Conservation (phyloP, 2,888 invertebrate genomes). For the Drosophila pseudotakahashii region DNA sequence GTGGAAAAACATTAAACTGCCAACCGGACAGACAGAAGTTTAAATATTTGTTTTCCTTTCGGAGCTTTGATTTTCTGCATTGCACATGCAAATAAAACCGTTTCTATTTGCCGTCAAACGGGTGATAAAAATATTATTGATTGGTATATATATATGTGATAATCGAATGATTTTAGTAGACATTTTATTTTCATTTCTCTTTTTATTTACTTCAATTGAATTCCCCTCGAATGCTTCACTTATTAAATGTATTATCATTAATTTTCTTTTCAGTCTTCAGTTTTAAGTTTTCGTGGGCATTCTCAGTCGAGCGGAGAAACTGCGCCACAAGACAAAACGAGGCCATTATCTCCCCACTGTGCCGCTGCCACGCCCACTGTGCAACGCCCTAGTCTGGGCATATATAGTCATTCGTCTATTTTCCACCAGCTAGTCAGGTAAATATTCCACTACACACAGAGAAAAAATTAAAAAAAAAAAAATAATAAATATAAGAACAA, state of each 20-base stretch:
- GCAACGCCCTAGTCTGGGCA: slow-evolving; percentile 15
- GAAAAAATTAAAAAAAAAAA: not conserved
- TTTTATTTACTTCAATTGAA: slow-evolving; percentile 2
- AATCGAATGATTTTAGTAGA: too few relatives aligned
- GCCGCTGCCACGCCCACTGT: slow-evolving; percentile 28
- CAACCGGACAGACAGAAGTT: not conserved
- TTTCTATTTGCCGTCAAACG: too few relatives aligned
- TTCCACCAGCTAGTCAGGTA: slow-evolving; percentile 25
- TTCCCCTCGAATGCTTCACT: not conserved
- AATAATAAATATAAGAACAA: not conserved
- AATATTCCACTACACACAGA: slow-evolving; percentile 2
- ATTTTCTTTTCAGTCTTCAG: not conserved
- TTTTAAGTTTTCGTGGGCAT: not conserved
- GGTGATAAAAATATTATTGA: not conserved
- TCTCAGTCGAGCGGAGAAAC: slow-evolving; percentile 30
- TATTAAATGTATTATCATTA: slow-evolving; percentile 12
- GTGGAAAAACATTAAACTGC: not conserved
- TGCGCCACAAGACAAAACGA: slow-evolving; percentile 38
- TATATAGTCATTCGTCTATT: slow-evolving; percentile 30
- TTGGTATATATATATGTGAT: not conserved
- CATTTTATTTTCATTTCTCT: not conserved
- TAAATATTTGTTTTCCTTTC: slow-evolving; percentile 2
- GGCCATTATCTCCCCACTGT: slow-evolving; percentile 35
- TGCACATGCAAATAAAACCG: not conserved
- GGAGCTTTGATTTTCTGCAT: not conserved